Conservation (phyloP, 2,797 vertebrate species). For the Fistularia tabacaria region DNA sequence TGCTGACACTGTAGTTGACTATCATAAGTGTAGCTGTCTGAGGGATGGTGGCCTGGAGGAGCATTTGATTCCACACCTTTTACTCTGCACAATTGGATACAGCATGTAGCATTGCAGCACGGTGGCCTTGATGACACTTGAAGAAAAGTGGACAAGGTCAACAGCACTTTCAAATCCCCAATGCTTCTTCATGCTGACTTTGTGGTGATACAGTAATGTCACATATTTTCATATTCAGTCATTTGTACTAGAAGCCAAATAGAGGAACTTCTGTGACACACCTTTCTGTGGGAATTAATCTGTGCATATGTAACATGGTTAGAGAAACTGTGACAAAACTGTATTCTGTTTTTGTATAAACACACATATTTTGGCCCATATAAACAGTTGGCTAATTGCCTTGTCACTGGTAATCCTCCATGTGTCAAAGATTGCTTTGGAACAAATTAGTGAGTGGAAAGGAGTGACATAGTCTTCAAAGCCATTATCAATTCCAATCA, state of each 20-base stretch:
- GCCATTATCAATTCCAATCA: slow-evolving; percentile 79
- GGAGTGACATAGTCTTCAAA: slow-evolving; percentile 58
- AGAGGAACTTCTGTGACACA: not conserved
- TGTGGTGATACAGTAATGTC: slow-evolving; percentile 59
- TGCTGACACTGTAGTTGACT: slow-evolving; percentile 66
- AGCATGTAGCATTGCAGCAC: slow-evolving; percentile 36
- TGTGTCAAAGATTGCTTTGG: slow-evolving; percentile 67
- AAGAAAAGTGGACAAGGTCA: slow-evolving; percentile 70
- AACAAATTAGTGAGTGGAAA: slow-evolving; percentile 72
- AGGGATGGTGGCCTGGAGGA: slow-evolving; percentile 44
- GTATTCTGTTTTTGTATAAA: slow-evolving; percentile 21
- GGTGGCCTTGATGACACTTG: slow-evolving; percentile 59
- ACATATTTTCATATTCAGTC: slow-evolving; percentile 22
- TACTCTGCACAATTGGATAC: slow-evolving; percentile 56
- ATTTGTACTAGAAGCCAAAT: slow-evolving; percentile 29
- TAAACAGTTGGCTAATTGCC: slow-evolving; percentile 57
- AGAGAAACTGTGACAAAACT: not conserved
- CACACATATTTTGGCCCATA: slow-evolving; percentile 41
- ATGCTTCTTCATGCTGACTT: slow-evolving; percentile 61
- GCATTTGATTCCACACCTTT: slow-evolving; percentile 53
- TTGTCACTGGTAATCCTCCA: slow-evolving; percentile 52
- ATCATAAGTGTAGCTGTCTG: slow-evolving; percentile 57
- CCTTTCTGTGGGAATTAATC: no score
- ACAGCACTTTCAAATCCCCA: slow-evolving; percentile 54
- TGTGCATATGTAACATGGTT: no score